phyloP scores from a whole-genome alignment of 2,797 vertebrate genomes.

The Micropoecilia bifurca region DNA sequence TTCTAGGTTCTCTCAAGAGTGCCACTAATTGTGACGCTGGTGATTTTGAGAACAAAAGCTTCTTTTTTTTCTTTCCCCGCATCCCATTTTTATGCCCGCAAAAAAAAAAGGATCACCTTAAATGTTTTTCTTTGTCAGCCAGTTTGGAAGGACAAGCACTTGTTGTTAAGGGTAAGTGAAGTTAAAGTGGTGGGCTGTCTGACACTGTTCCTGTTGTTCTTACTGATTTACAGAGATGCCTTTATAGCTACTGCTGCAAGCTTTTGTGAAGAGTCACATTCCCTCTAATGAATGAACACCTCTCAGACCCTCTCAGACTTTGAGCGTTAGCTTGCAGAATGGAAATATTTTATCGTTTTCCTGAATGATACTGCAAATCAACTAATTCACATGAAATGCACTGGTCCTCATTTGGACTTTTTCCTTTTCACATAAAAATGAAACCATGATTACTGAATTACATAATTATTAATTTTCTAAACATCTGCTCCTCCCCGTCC shows the following conservation, averaged over 20 bases:
- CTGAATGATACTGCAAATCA: constrained; percentile 17
- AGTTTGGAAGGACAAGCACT: constrained; percentile 56
- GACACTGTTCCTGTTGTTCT: constrained; percentile 66
- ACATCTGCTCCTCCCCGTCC: neutral
- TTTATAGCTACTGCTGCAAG: constrained; percentile 68
- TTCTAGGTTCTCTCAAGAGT: neutral
- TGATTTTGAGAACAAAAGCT: neutral
- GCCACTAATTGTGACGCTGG: neutral
- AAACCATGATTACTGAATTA: constrained; percentile 6
- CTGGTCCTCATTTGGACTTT: neutral
- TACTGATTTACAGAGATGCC: constrained; percentile 67
- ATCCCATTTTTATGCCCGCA: neutral
- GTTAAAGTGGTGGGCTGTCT: constrained; percentile 48
- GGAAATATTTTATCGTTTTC: constrained; percentile 30
- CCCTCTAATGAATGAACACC: constrained; percentile 39
- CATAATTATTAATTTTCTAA: constrained; percentile 8
- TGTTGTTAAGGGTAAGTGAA: constrained; percentile 18
- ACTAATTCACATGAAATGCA: constrained; percentile 8
- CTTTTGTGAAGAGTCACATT: constrained; percentile 63
- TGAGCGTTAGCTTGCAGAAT: constrained; percentile 24
- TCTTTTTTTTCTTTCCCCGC: neutral
- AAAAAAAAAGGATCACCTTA: neutral
- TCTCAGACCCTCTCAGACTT: constrained; percentile 37
- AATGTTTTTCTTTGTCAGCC: constrained; percentile 50
- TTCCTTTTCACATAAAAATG: neutral